These are phyloP conservation scores for Tribolium freemani DNA, from an alignment of 2,888 invertebrate genomes.

Conservation along the genomic window DNA sequence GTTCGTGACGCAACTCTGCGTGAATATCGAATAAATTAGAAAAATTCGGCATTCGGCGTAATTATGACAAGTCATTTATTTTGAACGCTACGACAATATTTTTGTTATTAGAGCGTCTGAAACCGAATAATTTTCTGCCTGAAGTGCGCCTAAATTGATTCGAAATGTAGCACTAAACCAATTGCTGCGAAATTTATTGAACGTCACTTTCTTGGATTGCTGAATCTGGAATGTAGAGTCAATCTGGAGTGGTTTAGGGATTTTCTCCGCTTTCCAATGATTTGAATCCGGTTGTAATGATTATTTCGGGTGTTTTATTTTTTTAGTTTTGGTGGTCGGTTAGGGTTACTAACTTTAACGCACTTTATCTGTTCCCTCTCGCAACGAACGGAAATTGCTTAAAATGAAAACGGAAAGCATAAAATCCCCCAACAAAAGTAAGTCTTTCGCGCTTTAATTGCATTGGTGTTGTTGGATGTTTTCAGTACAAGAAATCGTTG, in stretches of 20 bases:
- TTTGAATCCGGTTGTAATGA: neutral
- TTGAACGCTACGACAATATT: too few species aligned
- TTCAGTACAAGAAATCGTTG: neutral
- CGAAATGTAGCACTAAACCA: too few species aligned
- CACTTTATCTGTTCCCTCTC: neutral
- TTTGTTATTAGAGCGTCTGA: too few species aligned
- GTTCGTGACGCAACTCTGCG: neutral
- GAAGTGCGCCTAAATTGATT: too few species aligned
- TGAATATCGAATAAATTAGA: neutral
- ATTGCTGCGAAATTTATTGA: too few species aligned
- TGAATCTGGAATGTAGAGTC: too few species aligned
- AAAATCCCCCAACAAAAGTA: slow-evolving; percentile 19
- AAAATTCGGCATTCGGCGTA: neutral
- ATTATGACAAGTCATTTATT: too few species aligned
- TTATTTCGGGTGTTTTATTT: neutral
- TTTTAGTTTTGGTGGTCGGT: neutral
- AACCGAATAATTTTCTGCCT: too few species aligned
- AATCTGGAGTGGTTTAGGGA: too few species aligned
- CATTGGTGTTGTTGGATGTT: neutral
- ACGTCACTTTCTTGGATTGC: too few species aligned
- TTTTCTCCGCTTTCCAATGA: too few species aligned
- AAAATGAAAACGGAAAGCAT: slow-evolving; percentile 30
- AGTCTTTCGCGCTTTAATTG: slow-evolving; percentile 21
- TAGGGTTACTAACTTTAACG: neutral
- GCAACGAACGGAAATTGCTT: slow-evolving; percentile 19